A percentile compares a stretch with the other conserved stretches of the same genome.
phyloP scores from a whole-genome alignment of 2,888 invertebrate genomes.

The Drosophila acutilabella region DNA sequence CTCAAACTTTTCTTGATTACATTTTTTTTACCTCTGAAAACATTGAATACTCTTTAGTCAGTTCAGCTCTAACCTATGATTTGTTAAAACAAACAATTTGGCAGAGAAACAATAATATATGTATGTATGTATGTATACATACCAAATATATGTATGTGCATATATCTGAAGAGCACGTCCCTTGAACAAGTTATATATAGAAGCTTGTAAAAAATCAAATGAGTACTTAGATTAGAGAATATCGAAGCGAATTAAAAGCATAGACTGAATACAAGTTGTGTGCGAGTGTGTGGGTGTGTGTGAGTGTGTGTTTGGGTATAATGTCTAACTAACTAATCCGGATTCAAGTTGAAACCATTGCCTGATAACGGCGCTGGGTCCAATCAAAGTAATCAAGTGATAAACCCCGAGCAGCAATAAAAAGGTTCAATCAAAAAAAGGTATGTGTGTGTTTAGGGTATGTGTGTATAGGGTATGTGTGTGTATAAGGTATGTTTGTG shows the following conservation, averaged over 20 bases:
- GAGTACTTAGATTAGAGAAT: conserved; percentile 10
- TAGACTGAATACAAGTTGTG: conserved; percentile 9
- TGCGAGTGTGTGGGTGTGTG: neutral
- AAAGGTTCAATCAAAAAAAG: conserved; percentile 11
- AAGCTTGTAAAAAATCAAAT: conserved; percentile 28
- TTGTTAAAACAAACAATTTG: too few species aligned
- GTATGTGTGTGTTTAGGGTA: too few species aligned
- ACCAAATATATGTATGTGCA: too few species aligned
- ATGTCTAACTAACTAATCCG: conserved; percentile 32
- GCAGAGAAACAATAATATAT: neutral
- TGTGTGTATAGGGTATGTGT: too few species aligned
- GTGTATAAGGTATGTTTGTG: too few species aligned
- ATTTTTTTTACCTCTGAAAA: too few species aligned
- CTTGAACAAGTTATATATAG: conserved; percentile 3
- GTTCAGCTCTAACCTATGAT: too few species aligned
- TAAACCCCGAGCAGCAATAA: conserved; percentile 14
- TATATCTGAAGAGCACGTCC: neutral
- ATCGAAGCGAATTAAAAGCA: conserved; percentile 1
- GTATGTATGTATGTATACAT: neutral
- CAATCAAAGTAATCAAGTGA: conserved; percentile 35
- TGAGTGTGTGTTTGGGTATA: neutral
- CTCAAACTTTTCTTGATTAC: too few species aligned
- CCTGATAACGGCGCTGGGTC: conserved; percentile 32
- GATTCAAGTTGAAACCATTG: conserved; percentile 23
- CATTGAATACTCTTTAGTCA: too few species aligned